Conservation (phyloP, 1,140 invertebrate species). For the Cherax quadricarinatus region DNA sequence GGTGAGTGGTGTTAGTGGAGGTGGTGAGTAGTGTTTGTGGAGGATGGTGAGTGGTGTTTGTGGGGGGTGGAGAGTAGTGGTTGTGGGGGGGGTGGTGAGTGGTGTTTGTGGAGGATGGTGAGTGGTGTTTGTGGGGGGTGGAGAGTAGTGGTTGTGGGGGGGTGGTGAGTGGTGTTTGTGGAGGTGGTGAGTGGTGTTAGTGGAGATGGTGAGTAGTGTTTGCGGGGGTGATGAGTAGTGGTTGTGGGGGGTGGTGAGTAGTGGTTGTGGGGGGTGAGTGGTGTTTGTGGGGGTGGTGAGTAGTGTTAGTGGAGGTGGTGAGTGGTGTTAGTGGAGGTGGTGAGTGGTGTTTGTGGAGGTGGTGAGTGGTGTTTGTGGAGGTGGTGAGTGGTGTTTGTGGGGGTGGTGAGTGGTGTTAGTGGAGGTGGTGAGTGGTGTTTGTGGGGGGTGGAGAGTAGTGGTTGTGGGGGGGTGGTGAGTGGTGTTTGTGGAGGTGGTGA, state of each 20-base stretch:
- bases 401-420: not conserved
- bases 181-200: not conserved
- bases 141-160: not conserved
- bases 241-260: not conserved
- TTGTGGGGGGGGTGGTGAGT: not conserved
- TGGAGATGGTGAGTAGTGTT: not conserved
- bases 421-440: not conserved
- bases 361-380: not conserved
- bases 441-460: not conserved
- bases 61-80: not conserved
- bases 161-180: not conserved
- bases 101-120: not conserved
- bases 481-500: not conserved
- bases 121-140: not conserved
- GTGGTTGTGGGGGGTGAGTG: not conserved
- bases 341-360: not conserved
- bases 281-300: not conserved
- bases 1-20: not conserved
- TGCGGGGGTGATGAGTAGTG: not conserved
- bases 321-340: not conserved
- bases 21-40: not conserved
- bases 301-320: not conserved
- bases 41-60: not conserved
- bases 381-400: not conserved
- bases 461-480: not conserved